Evolutionary conservation across 2,113 vertebrate species (phyloP).

Genomic region (Siniperca knerii): DNA sequence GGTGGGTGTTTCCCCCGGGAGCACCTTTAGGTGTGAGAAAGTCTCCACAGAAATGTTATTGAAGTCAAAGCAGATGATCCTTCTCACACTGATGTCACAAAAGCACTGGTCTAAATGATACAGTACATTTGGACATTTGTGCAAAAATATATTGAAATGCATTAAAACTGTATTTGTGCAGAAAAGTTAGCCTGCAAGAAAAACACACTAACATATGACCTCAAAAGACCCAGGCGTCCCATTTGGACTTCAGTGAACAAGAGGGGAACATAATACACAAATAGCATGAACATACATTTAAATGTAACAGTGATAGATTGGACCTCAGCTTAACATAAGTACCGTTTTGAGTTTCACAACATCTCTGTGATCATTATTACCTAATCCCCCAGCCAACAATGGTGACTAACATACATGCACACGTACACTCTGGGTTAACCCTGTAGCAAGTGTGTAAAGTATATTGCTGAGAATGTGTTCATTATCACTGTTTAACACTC

Average conservation of each 20-base stretch:
- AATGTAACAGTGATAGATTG: conserved; percentile 60
- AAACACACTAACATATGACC: conserved; percentile 3
- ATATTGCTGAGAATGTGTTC: conserved; percentile 15
- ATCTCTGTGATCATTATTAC: conserved; percentile 49
- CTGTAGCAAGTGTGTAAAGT: conserved; percentile 1
- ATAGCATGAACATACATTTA: conserved; percentile 32
- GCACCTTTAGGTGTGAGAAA: conserved; percentile 44
- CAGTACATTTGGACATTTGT: background rate
- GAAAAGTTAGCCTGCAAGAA: background rate
- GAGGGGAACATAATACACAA: conserved; percentile 24
- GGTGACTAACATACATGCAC: conserved; percentile 18
- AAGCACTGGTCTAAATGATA: conserved; percentile 4
- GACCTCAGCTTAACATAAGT: conserved; percentile 42
- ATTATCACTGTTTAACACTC: conserved; percentile 11
- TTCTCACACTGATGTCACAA: conserved; percentile 11
- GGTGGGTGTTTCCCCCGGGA: conserved; percentile 17
- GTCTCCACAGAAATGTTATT: conserved; percentile 28
- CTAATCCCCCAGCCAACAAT: conserved; percentile 48
- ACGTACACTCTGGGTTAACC: background rate
- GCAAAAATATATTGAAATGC: background rate
- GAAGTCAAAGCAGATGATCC: conserved; percentile 28
- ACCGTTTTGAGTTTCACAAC: conserved; percentile 52
- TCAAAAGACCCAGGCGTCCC: conserved; percentile 9
- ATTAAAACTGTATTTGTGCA: background rate
- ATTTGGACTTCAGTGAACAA: conserved; percentile 25